These are phyloP conservation scores for Diorhabda sublineata DNA, from an alignment of 1,140 invertebrate genomes.

Conservation along the genomic window DNA sequence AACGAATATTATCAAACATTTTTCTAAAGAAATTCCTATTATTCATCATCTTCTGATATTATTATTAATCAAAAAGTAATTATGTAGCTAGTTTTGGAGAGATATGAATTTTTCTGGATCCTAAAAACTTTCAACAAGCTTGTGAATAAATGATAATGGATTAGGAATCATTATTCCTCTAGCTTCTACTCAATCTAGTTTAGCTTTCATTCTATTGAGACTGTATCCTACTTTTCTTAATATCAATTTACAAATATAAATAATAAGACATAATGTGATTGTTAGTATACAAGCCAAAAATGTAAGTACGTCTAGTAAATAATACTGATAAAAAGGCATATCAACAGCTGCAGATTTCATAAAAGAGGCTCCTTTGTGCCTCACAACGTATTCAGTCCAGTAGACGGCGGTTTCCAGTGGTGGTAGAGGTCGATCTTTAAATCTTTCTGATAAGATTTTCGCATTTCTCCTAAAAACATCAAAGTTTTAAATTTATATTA, in stretches of 20 bases:
- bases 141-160: too few relatives aligned
- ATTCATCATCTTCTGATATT: too few relatives aligned
- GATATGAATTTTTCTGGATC: too few relatives aligned
- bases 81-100: too few relatives aligned
- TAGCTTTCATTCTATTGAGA: too few relatives aligned
- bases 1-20: too few relatives aligned
- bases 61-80: too few relatives aligned
- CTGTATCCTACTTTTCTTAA: background rate
- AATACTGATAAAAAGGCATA: slow-evolving; percentile 58
- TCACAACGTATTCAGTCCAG: slow-evolving; percentile 61
- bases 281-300: slow-evolving; percentile 25
- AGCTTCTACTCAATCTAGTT: too few relatives aligned
- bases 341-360: slow-evolving; percentile 54
- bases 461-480: slow-evolving; percentile 45
- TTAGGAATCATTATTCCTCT: too few relatives aligned
- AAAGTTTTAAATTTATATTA: too few relatives aligned
- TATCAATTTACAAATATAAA: background rate
- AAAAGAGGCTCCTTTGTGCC: slow-evolving; percentile 55
- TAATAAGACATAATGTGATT: background rate
- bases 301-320: slow-evolving; percentile 56
- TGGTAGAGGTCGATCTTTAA: slow-evolving; percentile 53
- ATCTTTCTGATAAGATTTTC: slow-evolving; percentile 52
- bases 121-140: too few relatives aligned
- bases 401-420: slow-evolving; percentile 55
- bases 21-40: too few relatives aligned